A percentile compares a stretch with the other conserved stretches of the same genome.
phyloP scores from a whole-genome alignment of 2,113 vertebrate species.

The Varanus salvator region DNA sequence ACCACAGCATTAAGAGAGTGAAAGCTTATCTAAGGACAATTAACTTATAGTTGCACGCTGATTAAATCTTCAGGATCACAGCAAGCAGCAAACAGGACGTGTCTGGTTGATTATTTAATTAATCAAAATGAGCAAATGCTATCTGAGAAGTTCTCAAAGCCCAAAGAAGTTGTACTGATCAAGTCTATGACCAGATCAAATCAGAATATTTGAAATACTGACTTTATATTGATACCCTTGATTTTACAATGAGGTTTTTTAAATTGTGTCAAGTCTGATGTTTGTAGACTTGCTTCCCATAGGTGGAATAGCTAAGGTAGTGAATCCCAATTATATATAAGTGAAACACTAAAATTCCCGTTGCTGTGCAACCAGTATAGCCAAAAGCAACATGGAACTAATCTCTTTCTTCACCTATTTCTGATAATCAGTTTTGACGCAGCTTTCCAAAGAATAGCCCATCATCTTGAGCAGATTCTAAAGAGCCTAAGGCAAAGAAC shows the following conservation, averaged over 20 bases:
- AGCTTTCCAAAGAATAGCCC: background rate
- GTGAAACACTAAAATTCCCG: background rate
- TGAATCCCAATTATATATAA: background rate
- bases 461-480: background rate
- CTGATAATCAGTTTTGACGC: background rate
- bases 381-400: slow-evolving; percentile 2
- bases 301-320: background rate
- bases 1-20: slow-evolving; percentile 68
- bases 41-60: slow-evolving; percentile 67
- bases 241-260: background rate
- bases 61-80: slow-evolving; percentile 72
- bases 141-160: slow-evolving; percentile 44
- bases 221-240: slow-evolving; percentile 13
- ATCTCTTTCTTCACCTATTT: background rate
- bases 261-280: background rate
- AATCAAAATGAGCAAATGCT: slow-evolving; percentile 62
- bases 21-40: slow-evolving; percentile 70
- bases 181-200: slow-evolving; percentile 3
- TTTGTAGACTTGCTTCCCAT: background rate
- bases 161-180: slow-evolving; percentile 9
- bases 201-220: background rate
- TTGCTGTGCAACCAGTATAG: background rate
- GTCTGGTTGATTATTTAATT: slow-evolving; percentile 75
- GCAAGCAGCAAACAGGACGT: slow-evolving; percentile 67
- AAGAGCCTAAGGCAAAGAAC: background rate